These are phyloP conservation scores for Trissolcus basalis DNA, from an alignment of 1,140 invertebrate genomes.

Conservation along the genomic window DNA sequence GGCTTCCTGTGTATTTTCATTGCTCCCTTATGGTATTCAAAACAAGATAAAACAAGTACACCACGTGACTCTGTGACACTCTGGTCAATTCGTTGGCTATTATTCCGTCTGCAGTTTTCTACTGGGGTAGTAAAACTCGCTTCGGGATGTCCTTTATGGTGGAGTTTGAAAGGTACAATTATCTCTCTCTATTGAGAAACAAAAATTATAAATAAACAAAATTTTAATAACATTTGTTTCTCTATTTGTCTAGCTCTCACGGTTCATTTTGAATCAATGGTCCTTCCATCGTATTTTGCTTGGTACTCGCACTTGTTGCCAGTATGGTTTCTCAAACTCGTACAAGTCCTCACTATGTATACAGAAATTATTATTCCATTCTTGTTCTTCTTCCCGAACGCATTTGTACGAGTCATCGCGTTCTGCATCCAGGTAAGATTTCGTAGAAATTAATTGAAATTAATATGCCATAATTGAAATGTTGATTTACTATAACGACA, in stretches of 20 bases:
- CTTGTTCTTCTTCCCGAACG: conserved; percentile 87
- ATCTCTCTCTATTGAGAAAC: conserved; percentile 1
- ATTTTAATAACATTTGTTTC: conserved; percentile 44
- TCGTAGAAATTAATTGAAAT: background rate
- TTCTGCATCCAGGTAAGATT: conserved; percentile 82
- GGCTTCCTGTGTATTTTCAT: conserved; percentile 86
- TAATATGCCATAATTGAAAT: background rate
- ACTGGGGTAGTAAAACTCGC: conserved; percentile 86
- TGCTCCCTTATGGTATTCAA: conserved; percentile 79
- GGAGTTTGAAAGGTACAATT: conserved; percentile 83
- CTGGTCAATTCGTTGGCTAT: conserved; percentile 86
- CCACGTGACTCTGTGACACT: conserved; percentile 80
- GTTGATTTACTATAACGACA: background rate
- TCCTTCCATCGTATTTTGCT: conserved; percentile 82
- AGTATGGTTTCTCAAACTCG: conserved; percentile 81
- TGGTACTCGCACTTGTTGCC: conserved; percentile 85
- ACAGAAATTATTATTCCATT: conserved; percentile 84
- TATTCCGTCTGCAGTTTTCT: conserved; percentile 87
- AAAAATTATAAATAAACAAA: background rate
- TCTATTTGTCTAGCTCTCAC: conserved; percentile 78
- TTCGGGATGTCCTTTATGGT: conserved; percentile 88
- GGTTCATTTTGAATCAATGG: conserved; percentile 87
- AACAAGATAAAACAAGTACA: conserved; percentile 69
- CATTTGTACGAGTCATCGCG: conserved; percentile 79
- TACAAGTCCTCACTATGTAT: conserved; percentile 79